Base-by-base conservation (phyloP, 2,888 invertebrate species). In the Leucophenga montana region DNA sequence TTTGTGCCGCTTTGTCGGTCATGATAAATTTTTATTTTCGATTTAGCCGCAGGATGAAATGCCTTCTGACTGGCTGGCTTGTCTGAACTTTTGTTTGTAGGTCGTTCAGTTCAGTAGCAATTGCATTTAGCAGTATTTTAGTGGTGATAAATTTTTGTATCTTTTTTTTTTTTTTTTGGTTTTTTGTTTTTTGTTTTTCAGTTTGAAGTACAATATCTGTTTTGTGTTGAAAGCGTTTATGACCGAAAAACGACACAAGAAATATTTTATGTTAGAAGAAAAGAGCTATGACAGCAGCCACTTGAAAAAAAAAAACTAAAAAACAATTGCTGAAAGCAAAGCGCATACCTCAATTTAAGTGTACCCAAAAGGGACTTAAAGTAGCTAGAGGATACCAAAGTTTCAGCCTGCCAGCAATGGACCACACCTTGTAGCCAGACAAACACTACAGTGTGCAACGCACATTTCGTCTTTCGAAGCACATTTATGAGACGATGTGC, bases 1-100 rank as follows among this genome's bases (percentile, higher is more conserved):
- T 81, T 81, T 81, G 74, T 73, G 72, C 73, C 74, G 81, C 81
- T 81, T 81, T 81, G 81, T 81, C 81, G 81, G 81, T 76, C 83
- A 79, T 77, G 81, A 81, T 81, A 81, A 84, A 81, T 78, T 73
- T 27, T 46, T 67, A 18, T 57, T 70, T 70, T 56, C 27, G 44
- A 22, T 75, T 75, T 84, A 79, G 84, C 81, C 81, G 83, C 81
- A 81, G 81, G 81, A 81, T 75, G 72, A 74, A 79, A 77, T 74
- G 67, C 77, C 73, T 72, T 62, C 78, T 71, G 66, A 46, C 66
- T 59, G 68, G 8, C 39, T 39, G 39, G 4, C 39, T 39, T 39
- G 39, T 39, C 8, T 39, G 39, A 39, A 39, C 39, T 39, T 39
- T 39, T 39, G 11, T 71, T 73, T 69, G 75, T 78, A 69, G 68